Evolutionary conservation across 1,140 invertebrate genomes (phyloP).

Genomic region (Cotesia glomerata): DNA sequence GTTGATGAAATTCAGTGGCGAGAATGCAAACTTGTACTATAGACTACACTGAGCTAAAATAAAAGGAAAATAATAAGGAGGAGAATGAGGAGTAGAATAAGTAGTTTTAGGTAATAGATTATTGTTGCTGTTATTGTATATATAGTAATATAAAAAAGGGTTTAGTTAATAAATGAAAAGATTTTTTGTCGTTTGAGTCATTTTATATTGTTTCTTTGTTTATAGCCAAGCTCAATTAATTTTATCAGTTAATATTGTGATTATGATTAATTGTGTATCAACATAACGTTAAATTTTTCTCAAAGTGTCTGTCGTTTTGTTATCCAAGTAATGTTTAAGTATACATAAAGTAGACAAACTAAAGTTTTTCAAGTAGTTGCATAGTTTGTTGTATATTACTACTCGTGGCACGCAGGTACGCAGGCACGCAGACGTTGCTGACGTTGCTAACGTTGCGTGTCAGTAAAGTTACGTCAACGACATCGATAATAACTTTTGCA

Average conservation of each 20-base stretch:
- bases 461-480: slow-evolving; percentile 28
- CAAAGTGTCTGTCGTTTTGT: slow-evolving; percentile 31
- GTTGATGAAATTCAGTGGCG: slow-evolving; percentile 11
- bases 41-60: no score
- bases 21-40: slow-evolving; percentile 6
- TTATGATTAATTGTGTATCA: slow-evolving; percentile 35
- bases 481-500: not conserved
- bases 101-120: no score
- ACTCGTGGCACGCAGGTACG: slow-evolving; percentile 37
- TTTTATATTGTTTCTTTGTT: not conserved
- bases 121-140: no score
- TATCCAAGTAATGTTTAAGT: slow-evolving; percentile 28
- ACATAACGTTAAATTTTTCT: slow-evolving; percentile 38
- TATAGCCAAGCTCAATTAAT: slow-evolving; percentile 5
- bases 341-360: slow-evolving; percentile 16
- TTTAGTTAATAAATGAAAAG: not conserved
- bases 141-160: no score
- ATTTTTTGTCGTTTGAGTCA: slow-evolving; percentile 1
- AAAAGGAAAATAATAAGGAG: not conserved
- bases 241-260: not conserved
- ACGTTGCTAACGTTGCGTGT: slow-evolving; percentile 44
- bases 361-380: slow-evolving; percentile 52
- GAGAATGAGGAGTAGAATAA: not conserved
- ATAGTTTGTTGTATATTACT: slow-evolving; percentile 45
- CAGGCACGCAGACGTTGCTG: no score